Conservation (phyloP, 2,113 vertebrate species). For the Picathartes gymnocephalus region DNA sequence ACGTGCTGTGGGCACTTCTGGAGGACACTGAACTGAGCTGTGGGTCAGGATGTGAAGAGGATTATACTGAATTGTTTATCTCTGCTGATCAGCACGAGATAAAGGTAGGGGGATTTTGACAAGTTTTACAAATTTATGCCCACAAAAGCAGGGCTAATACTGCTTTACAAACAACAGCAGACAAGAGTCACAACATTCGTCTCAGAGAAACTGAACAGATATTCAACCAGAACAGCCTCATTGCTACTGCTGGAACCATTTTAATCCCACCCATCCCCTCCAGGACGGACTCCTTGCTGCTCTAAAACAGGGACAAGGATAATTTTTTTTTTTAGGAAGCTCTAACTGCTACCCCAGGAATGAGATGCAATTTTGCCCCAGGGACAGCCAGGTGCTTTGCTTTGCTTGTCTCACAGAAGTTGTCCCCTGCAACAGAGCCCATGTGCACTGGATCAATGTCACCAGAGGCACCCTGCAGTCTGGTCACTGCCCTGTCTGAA, state of each 20-base stretch:
- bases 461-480: conserved; percentile 40
- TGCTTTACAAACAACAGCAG: not conserved
- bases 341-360: not conserved
- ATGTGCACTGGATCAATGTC: not conserved
- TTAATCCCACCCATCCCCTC: not conserved
- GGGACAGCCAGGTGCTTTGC: not conserved
- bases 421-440: not conserved
- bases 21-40: not conserved
- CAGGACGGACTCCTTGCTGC: not conserved
- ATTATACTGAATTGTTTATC: not conserved
- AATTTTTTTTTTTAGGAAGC: not conserved
- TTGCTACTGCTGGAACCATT: not conserved
- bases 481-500: conserved; percentile 19
- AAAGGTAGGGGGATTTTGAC: not conserved
- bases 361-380: not conserved
- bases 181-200: not conserved
- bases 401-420: not conserved
- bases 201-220: not conserved
- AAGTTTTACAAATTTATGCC: not conserved
- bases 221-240: not conserved
- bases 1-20: not conserved
- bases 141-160: not conserved
- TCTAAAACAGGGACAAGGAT: not conserved
- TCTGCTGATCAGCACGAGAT: not conserved
- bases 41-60: not conserved